Percentiles rank a stretch among this genome's conserved stretches.
Conservation (phyloP, 2,888 invertebrate genomes). For the Latrodectus hesperus region DNA sequence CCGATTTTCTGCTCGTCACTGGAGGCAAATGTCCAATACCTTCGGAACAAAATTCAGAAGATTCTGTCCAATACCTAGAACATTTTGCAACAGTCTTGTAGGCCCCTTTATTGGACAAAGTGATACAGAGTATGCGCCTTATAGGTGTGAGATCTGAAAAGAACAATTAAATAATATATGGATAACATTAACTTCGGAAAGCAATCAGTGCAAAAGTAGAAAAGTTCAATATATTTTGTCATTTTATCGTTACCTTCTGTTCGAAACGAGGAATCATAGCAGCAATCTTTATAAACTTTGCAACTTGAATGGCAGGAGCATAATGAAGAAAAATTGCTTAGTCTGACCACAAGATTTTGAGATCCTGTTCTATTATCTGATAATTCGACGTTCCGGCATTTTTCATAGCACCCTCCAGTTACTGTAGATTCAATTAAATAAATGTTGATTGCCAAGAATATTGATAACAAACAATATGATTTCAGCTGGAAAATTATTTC, state of each 20-base stretch:
- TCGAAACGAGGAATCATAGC: constrained; percentile 39
- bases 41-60: constrained; percentile 11
- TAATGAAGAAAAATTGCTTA: background rate
- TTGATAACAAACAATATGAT: background rate
- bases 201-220: background rate
- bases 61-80: background rate
- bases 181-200: background rate
- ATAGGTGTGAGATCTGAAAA: background rate
- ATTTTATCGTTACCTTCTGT: background rate
- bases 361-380: background rate
- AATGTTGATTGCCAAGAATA: background rate
- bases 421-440: background rate
- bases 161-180: background rate
- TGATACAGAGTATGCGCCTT: constrained; percentile 6
- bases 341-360: background rate
- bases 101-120: background rate
- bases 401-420: constrained; percentile 9
- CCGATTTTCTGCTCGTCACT: constrained; percentile 34
- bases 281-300: constrained; percentile 33
- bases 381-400: background rate
- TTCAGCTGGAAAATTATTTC: background rate
- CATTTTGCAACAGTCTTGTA: constrained; percentile 18
- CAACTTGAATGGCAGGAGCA: constrained; percentile 48
- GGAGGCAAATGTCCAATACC: constrained; percentile 33
- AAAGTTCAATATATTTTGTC: background rate